Base-by-base conservation (phyloP, 2,113 vertebrate species). In the Echinops telfairi region DNA sequence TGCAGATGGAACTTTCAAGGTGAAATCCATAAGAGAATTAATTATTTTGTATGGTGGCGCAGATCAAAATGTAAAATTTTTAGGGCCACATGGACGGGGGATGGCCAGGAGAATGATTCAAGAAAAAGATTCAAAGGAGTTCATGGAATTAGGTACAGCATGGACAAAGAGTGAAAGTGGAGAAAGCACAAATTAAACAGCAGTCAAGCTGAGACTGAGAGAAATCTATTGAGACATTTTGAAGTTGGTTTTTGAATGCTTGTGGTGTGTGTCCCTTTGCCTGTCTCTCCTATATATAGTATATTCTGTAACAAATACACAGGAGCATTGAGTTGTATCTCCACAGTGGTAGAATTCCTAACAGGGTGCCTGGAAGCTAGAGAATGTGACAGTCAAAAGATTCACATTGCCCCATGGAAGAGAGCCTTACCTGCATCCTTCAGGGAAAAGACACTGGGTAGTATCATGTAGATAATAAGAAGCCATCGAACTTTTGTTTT, bases 1-100 rank as follows among this genome's bases (percentile, higher is more conserved):
- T 91, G 11, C 36, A 90, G 47, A 36, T 79, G 31, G 3, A 75
- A 78, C 3, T 95, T 80, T 92, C 66, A 70, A 87, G 31, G 15
- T 82, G 2, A 81, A 17, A 78, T 1, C 7, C 81, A 36, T 16
- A 36, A 86, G 31, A 93, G 9, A 92, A 92, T 64, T 78, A 76
- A 81, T 86, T 85, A 92, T 68, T 79, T 31, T 75, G 7, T 70
- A 20, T 33, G 12, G 75, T n/a, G n/a, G 6, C 83, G 60, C 5
- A 91, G 40, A 75, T 81, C n/a, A 90, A 92, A 80, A 92, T 57
- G 10, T 53, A 38, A 89, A 36, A 4, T 76, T 82, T 77, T 53
- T 11, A 10, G 47, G 47, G 47, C 47, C 47, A 53, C 12, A 4
- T 53, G 47, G 10, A 53, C 5, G 47, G 47, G 47, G 40, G 40